These are phyloP conservation scores for Stenichneumon culpator DNA, from an alignment of 2,888 invertebrate species.

Conservation along the genomic window DNA sequence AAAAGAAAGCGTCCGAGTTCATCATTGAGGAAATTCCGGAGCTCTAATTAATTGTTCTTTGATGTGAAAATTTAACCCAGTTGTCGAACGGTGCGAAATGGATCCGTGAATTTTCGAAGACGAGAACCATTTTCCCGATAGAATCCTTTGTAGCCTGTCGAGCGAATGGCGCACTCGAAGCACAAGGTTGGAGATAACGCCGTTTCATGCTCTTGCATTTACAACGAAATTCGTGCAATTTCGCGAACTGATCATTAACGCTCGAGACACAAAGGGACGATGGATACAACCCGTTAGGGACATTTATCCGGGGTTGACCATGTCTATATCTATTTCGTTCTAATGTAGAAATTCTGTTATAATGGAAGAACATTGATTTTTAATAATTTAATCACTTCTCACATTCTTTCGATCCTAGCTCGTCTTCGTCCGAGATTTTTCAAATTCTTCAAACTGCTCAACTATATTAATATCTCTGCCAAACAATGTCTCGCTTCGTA, in stretches of 20 bases:
- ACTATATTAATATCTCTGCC: too few species aligned
- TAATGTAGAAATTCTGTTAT: too few species aligned
- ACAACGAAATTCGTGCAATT: conserved; percentile 38
- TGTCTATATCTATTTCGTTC: too few species aligned
- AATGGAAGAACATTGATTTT: neutral
- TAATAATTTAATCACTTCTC: too few species aligned
- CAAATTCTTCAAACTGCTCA: too few species aligned
- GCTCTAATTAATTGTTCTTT: conserved; percentile 25
- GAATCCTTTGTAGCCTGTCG: conserved; percentile 35
- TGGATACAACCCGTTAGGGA: neutral
- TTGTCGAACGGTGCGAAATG: conserved; percentile 34
- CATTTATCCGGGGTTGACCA: too few species aligned
- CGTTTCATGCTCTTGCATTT: conserved; percentile 23
- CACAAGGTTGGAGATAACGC: conserved; percentile 49
- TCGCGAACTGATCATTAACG: conserved; percentile 41
- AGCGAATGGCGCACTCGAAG: conserved; percentile 27
- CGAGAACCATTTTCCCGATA: conserved; percentile 30
- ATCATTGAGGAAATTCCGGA: neutral
- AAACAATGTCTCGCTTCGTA: too few species aligned
- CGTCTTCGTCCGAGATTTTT: too few species aligned
- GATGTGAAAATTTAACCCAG: conserved; percentile 32
- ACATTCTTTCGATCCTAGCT: too few species aligned
- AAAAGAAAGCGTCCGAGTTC: neutral
- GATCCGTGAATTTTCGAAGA: conserved; percentile 30
- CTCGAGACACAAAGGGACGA: conserved; percentile 34